Conservation (phyloP, 2,113 vertebrate genomes). For the Mellivora capensis region DNA sequence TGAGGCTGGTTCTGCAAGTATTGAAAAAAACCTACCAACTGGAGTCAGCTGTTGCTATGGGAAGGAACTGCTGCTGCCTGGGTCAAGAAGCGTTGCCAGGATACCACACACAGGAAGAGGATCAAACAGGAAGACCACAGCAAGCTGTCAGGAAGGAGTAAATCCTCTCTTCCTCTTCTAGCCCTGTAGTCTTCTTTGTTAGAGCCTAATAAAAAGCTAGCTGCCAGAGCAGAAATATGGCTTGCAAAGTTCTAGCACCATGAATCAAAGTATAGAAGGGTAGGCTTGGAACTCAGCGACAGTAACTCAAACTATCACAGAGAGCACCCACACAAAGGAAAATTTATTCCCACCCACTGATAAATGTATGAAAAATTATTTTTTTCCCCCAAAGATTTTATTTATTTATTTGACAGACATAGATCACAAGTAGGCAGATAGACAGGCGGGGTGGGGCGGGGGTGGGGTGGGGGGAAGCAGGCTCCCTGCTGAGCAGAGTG, state of each 20-base stretch:
- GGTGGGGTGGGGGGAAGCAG: too few species aligned
- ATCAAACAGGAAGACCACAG: background rate
- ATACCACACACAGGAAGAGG: background rate
- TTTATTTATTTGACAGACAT: too few species aligned
- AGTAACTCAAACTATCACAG: background rate
- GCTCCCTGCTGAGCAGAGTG: too few species aligned
- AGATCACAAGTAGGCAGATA: too few species aligned
- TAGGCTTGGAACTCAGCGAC: background rate
- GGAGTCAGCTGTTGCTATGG: background rate
- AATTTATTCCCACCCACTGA: background rate
- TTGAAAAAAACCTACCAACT: background rate
- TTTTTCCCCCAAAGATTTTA: too few species aligned
- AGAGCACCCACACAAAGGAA: background rate
- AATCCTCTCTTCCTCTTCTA: background rate
- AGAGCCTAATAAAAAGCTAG: background rate
- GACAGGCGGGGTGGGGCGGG: fast-evolving
- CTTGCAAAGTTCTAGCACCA: background rate
- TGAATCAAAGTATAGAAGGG: background rate
- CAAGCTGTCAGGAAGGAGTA: background rate
- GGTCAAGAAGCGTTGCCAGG: background rate
- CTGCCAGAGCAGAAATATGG: background rate
- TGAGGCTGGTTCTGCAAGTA: background rate
- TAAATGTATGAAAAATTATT: background rate
- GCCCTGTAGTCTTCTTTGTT: background rate
- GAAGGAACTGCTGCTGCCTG: background rate